Conservation (phyloP, 2,888 invertebrate genomes). For the Rhamnusium bicolor region DNA sequence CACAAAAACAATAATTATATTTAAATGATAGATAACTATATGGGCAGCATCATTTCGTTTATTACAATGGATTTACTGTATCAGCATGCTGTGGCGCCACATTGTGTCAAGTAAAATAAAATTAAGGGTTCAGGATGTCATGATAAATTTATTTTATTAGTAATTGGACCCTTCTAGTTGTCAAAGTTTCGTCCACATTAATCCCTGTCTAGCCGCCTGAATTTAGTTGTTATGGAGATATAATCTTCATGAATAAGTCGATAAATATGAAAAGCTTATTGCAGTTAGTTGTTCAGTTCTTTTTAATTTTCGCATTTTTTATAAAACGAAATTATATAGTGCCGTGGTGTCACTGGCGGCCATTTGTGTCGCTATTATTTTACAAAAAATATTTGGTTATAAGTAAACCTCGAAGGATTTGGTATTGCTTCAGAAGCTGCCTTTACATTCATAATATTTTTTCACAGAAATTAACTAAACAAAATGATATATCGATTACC, state of each 20-base stretch:
- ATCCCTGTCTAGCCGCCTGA: neutral
- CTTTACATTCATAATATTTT: too few relatives aligned
- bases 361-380: too few relatives aligned
- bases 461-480: too few relatives aligned
- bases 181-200: conserved; percentile 11
- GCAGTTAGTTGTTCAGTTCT: neutral
- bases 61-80: neutral
- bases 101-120: conserved; percentile 1
- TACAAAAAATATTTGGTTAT: too few relatives aligned
- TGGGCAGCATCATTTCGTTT: too few relatives aligned
- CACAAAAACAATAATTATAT: neutral
- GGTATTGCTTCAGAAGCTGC: too few relatives aligned
- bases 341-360: too few relatives aligned
- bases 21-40: neutral
- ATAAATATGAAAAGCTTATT: neutral
- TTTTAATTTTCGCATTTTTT: too few relatives aligned
- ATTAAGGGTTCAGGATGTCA: conserved; percentile 6
- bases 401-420: too few relatives aligned
- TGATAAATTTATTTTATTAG: conserved; percentile 12
- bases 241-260: neutral
- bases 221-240: neutral
- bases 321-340: too few relatives aligned
- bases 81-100: conserved; percentile 8
- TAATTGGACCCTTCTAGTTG: conserved; percentile 6
- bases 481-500: too few relatives aligned